Conservation (phyloP, 2,888 invertebrate species). For the Melipona bicolor region DNA sequence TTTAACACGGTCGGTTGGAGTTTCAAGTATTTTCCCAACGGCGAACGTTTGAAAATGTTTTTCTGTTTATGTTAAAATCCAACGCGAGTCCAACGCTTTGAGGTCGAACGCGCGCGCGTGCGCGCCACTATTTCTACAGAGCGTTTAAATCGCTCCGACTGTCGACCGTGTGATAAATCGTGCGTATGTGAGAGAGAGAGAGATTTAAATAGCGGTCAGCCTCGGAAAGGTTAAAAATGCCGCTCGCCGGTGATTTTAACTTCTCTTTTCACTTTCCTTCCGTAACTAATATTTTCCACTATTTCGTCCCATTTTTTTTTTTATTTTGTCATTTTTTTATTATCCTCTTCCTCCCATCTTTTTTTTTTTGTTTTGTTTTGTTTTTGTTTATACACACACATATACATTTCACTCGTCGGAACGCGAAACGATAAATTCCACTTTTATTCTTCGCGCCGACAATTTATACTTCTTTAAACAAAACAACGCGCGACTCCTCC, state of each 20-base stretch:
- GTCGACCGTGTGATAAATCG: slow-evolving; percentile 26
- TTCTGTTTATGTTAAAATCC: slow-evolving; percentile 23
- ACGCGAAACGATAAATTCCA: neutral
- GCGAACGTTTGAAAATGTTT: neutral
- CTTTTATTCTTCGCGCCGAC: neutral
- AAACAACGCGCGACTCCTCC: neutral
- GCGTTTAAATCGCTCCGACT: slow-evolving; percentile 24
- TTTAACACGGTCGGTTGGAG: neutral
- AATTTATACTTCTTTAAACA: neutral
- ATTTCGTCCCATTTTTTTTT: neutral
- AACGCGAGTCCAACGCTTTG: slow-evolving; percentile 20
- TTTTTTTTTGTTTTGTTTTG: neutral
- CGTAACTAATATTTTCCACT: neutral
- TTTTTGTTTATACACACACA: neutral
- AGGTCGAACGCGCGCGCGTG: neutral
- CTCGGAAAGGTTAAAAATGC: slow-evolving; percentile 32
- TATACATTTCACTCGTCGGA: neutral
- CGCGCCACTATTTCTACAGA: neutral
- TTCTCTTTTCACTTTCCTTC: neutral
- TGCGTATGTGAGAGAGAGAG: neutral
- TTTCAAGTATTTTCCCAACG: neutral
- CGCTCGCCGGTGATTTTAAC: neutral
- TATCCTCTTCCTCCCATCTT: neutral
- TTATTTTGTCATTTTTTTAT: neutral
- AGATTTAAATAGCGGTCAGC: slow-evolving; percentile 19